These are phyloP conservation scores for Triplophysa yarkandensis DNA, from an alignment of 2,797 vertebrate genomes.

Conservation along the genomic window DNA sequence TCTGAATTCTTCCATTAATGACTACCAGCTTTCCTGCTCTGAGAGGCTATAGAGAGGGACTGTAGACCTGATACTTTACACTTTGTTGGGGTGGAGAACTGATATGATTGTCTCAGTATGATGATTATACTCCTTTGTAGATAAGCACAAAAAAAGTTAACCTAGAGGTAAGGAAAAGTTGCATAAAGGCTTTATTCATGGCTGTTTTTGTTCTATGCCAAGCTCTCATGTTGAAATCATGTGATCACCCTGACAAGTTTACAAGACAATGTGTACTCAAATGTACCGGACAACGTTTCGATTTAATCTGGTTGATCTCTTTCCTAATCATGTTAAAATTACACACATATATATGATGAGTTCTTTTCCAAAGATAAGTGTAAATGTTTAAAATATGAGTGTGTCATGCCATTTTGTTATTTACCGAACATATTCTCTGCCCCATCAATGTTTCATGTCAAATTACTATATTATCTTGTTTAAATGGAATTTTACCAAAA, in stretches of 20 bases:
- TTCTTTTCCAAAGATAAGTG: too few species aligned
- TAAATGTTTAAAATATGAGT: too few species aligned
- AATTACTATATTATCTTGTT: too few species aligned
- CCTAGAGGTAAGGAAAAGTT: background rate
- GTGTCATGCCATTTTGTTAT: too few species aligned
- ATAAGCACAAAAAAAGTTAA: too few species aligned
- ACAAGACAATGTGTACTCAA: background rate
- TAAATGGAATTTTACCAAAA: too few species aligned
- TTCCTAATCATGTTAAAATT: too few species aligned
- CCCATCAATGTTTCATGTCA: too few species aligned
- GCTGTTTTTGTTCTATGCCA: background rate
- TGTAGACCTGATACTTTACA: conserved; percentile 14
- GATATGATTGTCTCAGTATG: background rate
- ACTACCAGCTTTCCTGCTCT: conserved; percentile 57
- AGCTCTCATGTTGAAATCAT: conserved; percentile 3
- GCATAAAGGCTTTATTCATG: background rate
- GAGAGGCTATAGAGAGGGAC: conserved; percentile 43
- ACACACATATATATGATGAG: background rate
- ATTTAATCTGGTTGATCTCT: background rate
- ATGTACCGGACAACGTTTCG: background rate
- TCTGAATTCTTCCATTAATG: conserved; percentile 61
- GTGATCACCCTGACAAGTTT: background rate
- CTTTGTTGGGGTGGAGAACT: background rate
- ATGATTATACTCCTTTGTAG: too few species aligned
- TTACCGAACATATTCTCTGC: too few species aligned